These are phyloP conservation scores for Diadumene lineata DNA, from an alignment of 92 coral and sea anemone species.

Conservation along the genomic window DNA sequence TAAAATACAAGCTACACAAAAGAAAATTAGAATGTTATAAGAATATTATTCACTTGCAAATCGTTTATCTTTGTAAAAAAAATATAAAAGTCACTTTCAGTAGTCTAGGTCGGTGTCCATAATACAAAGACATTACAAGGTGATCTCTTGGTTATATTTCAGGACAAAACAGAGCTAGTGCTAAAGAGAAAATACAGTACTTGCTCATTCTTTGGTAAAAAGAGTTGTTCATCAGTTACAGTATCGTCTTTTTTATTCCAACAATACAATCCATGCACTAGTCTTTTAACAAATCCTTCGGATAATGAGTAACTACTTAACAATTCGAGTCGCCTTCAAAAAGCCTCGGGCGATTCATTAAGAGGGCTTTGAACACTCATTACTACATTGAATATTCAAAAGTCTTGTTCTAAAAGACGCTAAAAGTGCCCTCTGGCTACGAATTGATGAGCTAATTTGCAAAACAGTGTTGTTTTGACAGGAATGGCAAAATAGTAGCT, in stretches of 20 bases:
- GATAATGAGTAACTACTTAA: conserved; percentile 35
- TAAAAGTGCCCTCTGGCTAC: conserved; percentile 11
- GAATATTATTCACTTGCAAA: no score
- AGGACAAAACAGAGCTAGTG: no score
- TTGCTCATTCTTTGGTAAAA: no score
- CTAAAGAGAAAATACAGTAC: no score
- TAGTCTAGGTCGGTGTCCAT: no score
- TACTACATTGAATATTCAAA: conserved; percentile 7
- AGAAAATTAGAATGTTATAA: no score
- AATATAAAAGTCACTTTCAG: no score
- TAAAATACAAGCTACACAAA: no score
- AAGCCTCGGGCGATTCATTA: conserved; percentile 20
- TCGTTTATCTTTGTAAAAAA: no score
- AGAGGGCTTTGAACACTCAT: conserved; percentile 4
- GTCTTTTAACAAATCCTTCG: conserved; percentile 36
- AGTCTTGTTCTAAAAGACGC: background rate
- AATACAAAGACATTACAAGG: no score
- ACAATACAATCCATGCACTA: conserved; percentile 19
- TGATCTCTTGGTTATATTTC: no score
- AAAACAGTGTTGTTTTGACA: background rate
- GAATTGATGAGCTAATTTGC: conserved; percentile 1
- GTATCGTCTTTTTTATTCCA: conserved; percentile 4
- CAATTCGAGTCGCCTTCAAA: conserved; percentile 4
- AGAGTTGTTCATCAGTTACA: no score
- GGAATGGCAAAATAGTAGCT: background rate